These are phyloP conservation scores for Bos indicus DNA, from an alignment of 2,113 vertebrate genomes.

Conservation along the genomic window DNA sequence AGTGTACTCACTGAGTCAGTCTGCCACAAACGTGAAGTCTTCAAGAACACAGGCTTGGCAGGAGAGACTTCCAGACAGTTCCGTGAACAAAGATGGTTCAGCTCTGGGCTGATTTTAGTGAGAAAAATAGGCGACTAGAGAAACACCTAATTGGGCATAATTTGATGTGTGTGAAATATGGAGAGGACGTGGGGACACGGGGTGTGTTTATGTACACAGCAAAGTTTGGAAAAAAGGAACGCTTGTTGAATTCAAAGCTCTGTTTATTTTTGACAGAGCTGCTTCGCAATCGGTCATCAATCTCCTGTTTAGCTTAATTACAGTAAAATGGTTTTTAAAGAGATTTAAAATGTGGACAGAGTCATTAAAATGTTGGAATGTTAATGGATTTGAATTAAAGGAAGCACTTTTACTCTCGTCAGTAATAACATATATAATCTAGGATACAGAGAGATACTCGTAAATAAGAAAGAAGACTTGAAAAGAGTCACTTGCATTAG, in stretches of 20 bases:
- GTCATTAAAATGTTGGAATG: neutral
- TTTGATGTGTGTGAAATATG: constrained; percentile 12
- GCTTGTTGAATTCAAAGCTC: constrained; percentile 28
- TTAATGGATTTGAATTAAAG: neutral
- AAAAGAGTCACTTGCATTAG: neutral
- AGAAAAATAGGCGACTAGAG: neutral
- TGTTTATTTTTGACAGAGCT: constrained; percentile 48
- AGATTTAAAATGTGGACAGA: neutral
- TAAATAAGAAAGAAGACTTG: neutral
- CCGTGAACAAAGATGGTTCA: neutral
- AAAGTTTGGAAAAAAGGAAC: neutral
- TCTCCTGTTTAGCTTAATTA: constrained; percentile 50
- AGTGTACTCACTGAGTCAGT: neutral
- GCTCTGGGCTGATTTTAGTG: constrained; percentile 24
- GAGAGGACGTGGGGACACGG: neutral
- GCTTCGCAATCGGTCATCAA: constrained; percentile 33
- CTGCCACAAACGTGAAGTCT: neutral
- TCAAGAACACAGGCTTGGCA: neutral
- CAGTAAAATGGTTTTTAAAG: constrained; percentile 42
- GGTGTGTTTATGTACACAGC: constrained; percentile 35
- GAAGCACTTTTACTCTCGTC: neutral
- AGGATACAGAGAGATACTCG: neutral
- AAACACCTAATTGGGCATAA: constrained; percentile 35
- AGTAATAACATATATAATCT: neutral
- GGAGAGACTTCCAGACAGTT: neutral